These are phyloP conservation scores for Cricetomys ansorgei DNA, from an alignment of 2,113 vertebrate genomes.

Conservation along the genomic window DNA sequence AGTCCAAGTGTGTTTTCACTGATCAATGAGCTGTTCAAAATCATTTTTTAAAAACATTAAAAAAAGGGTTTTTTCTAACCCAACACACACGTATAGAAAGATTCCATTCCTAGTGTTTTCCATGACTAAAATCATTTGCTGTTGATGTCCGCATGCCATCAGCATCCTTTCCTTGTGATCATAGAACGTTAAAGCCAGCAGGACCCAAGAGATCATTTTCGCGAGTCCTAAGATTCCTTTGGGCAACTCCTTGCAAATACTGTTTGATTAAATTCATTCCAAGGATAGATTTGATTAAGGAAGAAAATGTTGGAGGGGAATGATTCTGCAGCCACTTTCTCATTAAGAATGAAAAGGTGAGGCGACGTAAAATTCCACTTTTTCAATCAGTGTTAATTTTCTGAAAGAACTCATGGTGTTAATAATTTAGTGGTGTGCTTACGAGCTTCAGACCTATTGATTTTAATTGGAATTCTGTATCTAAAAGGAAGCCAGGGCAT, in stretches of 20 bases:
- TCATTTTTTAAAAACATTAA: slow-evolving; percentile 36
- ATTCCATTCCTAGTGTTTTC: slow-evolving; percentile 43
- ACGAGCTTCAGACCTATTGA: slow-evolving; percentile 80
- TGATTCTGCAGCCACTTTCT: slow-evolving; percentile 73
- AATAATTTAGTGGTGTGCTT: slow-evolving; percentile 80
- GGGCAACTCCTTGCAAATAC: slow-evolving; percentile 65
- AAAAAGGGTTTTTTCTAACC: slow-evolving; percentile 20
- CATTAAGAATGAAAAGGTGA: slow-evolving; percentile 78
- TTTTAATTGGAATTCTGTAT: slow-evolving; percentile 79
- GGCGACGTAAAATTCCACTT: slow-evolving; percentile 73
- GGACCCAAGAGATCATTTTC: slow-evolving; percentile 67
- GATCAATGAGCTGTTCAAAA: slow-evolving; percentile 18
- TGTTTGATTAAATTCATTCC: slow-evolving; percentile 77
- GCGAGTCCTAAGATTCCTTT: slow-evolving; percentile 54
- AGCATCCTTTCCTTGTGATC: slow-evolving; percentile 65
- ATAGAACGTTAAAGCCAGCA: slow-evolving; percentile 64
- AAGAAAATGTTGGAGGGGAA: slow-evolving; percentile 70
- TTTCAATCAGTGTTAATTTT: slow-evolving; percentile 83
- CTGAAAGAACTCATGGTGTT: slow-evolving; percentile 75
- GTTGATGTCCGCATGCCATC: background rate
- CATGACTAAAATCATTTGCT: slow-evolving; percentile 57
- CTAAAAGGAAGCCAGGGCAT: slow-evolving; percentile 74
- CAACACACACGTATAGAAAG: background rate
- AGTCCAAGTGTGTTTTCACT: slow-evolving; percentile 24
- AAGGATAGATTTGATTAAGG: slow-evolving; percentile 79